These are phyloP conservation scores for Andrena bucephala DNA, from an alignment of 2,888 invertebrate genomes.

Conservation along the genomic window DNA sequence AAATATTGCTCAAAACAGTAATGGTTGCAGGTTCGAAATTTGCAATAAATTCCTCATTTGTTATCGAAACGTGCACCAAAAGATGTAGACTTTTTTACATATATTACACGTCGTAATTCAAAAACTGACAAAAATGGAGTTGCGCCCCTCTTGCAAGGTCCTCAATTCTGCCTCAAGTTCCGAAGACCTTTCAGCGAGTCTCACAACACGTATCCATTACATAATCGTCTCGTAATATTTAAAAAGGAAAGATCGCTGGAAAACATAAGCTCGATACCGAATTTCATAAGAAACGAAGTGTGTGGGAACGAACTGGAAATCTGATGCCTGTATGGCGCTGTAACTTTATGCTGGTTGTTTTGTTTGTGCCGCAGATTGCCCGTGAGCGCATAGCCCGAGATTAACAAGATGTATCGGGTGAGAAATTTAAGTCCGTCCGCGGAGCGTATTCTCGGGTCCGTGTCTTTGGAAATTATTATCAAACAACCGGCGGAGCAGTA, in stretches of 20 bases:
- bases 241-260: not conserved
- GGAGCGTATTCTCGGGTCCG: not conserved
- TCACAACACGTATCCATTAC: not conserved
- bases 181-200: not conserved
- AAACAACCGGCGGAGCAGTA: too few relatives aligned
- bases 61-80: not conserved
- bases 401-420: slow-evolving; percentile 1
- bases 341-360: slow-evolving; percentile 54
- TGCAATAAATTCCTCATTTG: too few relatives aligned
- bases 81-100: not conserved
- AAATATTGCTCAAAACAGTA: too few relatives aligned
- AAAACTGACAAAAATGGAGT: too few relatives aligned
- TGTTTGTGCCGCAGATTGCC: slow-evolving; percentile 42
- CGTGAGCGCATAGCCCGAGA: slow-evolving; percentile 11
- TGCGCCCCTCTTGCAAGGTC: too few relatives aligned
- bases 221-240: not conserved
- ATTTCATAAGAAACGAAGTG: slow-evolving; percentile 45
- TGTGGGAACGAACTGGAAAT: slow-evolving; percentile 59
- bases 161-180: not conserved
- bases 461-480: not conserved
- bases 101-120: too few relatives aligned
- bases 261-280: slow-evolving; percentile 26
- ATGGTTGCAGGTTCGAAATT: too few relatives aligned
- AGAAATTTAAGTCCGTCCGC: not conserved
- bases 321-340: slow-evolving; percentile 52